These are phyloP conservation scores for Cydia splendana DNA, from an alignment of 1,140 invertebrate genomes.

Conservation along the genomic window DNA sequence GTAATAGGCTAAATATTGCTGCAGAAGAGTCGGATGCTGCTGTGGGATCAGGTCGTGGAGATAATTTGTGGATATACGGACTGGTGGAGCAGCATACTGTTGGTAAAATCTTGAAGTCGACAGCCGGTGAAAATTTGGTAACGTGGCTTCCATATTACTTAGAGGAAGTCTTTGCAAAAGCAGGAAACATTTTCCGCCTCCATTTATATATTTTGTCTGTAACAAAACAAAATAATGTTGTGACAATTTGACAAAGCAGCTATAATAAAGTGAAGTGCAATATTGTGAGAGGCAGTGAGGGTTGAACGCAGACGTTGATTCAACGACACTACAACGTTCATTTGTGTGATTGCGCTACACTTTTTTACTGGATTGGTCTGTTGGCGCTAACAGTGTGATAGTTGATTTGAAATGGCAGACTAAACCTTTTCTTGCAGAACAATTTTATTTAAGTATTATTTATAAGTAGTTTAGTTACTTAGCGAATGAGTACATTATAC, in stretches of 20 bases:
- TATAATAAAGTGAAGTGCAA: conserved; percentile 44
- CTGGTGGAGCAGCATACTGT: conserved; percentile 65
- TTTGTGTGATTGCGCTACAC: conserved; percentile 64
- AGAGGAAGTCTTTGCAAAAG: conserved; percentile 32
- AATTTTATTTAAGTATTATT: not conserved
- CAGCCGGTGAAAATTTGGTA: conserved; percentile 69
- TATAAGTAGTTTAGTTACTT: not conserved
- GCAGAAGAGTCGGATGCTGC: conserved; percentile 68
- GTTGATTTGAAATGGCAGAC: not conserved
- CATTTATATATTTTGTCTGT: conserved; percentile 45
- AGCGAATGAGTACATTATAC: not conserved
- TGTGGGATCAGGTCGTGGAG: conserved; percentile 70
- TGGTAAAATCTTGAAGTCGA: conserved; percentile 69
- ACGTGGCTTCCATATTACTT: conserved; percentile 66
- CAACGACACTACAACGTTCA: conserved; percentile 54
- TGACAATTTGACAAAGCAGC: conserved; percentile 28
- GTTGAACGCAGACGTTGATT: conserved; percentile 40
- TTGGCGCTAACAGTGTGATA: conserved; percentile 33
- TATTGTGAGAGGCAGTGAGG: not conserved
- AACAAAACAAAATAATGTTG: conserved; percentile 49
- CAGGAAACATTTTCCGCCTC: conserved; percentile 32
- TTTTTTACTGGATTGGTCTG: conserved; percentile 47
- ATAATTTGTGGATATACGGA: conserved; percentile 64
- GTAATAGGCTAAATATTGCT: conserved; percentile 75
- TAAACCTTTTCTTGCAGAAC: not conserved